These are phyloP conservation scores for Pristionchus maxplancki DNA, from an alignment of 2,888 invertebrate genomes.

Conservation along the genomic window DNA sequence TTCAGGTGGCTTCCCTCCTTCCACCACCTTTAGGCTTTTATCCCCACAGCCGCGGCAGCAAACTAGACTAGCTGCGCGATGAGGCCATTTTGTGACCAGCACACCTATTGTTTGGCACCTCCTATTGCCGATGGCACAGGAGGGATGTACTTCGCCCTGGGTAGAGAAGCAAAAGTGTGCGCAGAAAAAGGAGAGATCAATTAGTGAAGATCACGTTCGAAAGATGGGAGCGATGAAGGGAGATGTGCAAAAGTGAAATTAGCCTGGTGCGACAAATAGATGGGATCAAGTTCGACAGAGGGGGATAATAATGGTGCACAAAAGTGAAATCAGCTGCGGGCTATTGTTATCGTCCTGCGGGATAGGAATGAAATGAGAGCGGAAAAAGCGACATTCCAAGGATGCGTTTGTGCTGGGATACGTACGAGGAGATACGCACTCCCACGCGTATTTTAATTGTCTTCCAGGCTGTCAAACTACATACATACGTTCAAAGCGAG, in stretches of 20 bases:
- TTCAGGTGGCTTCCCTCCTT: background rate
- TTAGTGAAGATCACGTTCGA: background rate
- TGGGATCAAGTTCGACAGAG: too few relatives aligned
- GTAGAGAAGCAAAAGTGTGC: background rate
- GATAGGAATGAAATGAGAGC: background rate
- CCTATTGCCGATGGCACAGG: background rate
- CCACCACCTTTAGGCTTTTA: background rate
- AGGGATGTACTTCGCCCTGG: background rate
- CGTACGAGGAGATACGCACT: too few relatives aligned
- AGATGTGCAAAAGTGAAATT: background rate
- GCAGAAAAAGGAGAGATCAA: background rate
- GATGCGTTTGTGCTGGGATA: background rate
- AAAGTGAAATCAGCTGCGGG: background rate
- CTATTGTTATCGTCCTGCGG: background rate
- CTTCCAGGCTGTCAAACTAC: too few relatives aligned
- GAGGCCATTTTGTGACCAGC: background rate
- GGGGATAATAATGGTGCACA: too few relatives aligned
- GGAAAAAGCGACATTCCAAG: background rate
- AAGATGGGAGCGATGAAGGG: background rate
- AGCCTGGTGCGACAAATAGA: background rate
- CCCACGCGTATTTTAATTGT: too few relatives aligned
- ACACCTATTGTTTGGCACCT: background rate
- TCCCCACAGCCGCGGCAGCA: background rate
- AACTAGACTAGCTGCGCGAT: background rate
- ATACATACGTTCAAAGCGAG: too few relatives aligned